Conservation (phyloP, 2,888 invertebrate genomes). For the Apoda limacodes region DNA sequence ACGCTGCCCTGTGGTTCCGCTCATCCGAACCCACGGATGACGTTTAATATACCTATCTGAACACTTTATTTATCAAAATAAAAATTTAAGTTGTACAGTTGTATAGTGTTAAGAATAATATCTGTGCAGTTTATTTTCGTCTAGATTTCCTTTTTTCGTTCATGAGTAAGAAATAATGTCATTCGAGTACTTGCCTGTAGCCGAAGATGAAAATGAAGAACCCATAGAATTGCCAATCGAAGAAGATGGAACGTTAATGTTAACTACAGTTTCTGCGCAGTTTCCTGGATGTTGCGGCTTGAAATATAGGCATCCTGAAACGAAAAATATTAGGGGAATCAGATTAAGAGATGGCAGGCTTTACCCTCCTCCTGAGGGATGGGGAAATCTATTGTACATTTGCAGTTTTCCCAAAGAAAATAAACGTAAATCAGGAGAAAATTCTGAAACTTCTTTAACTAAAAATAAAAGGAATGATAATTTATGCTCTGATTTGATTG, state of each 20-base stretch:
- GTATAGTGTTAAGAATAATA: constrained; percentile 58
- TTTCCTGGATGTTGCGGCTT: constrained; percentile 97
- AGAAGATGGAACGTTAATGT: constrained; percentile 91
- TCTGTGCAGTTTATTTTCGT: constrained; percentile 54
- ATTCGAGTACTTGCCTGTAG: constrained; percentile 86
- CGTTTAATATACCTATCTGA: no score
- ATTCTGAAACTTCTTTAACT: constrained; percentile 83
- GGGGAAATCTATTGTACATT: constrained; percentile 83
- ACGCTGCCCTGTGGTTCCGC: no score
- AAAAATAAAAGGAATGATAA: constrained; percentile 96
- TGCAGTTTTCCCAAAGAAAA: constrained; percentile 92
- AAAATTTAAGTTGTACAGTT: constrained; percentile 62
- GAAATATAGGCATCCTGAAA: constrained; percentile 95
- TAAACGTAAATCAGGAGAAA: constrained; percentile 94
- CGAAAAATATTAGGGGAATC: constrained; percentile 89
- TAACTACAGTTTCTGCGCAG: constrained; percentile 95
- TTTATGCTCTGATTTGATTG: constrained; percentile 96
- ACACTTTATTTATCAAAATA: constrained; percentile 62
- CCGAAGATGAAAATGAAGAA: constrained; percentile 97
- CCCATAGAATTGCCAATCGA: constrained; percentile 97
- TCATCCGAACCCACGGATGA: constrained; percentile 67
- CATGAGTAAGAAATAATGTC: constrained; percentile 68
- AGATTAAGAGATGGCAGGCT: constrained; percentile 92
- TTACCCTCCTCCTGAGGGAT: constrained; percentile 89
- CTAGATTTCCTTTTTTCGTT: constrained; percentile 51